Evolutionary conservation across 2,888 invertebrate species (phyloP), one percentile per base, ranked within the genome.

Genomic region (Megamerina dolium): DNA sequence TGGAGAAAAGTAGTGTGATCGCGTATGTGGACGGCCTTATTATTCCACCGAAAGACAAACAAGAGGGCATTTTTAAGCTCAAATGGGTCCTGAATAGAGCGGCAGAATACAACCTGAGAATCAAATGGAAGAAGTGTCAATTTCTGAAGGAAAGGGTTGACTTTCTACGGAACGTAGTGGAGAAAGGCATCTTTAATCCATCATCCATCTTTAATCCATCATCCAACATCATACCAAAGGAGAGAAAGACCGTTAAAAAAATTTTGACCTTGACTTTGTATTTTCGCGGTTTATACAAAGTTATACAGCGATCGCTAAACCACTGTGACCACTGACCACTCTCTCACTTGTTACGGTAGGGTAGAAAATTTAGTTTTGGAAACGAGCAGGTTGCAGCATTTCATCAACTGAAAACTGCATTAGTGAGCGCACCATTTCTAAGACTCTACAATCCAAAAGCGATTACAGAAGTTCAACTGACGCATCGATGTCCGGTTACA

Each of bases 241-340:
- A 45, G 3, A 42, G 20, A 4, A 44, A 45, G 20, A 19, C 35
- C 3, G 13, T 48, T 2, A 44, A 52, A 20, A 12, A 46, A 3
- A 47, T 49, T 37, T 10, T 49, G 5, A 49, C 44, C 1, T 13
- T 50, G 4, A 48, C 50, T 5, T 45, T 41, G 2, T 50, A 49
- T 27, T 49, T 47, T n/a, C n/a, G n/a, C n/a, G n/a, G n/a, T n/a
- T n/a, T 30, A 17, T 44, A 3, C 36, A 37, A 19, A 19, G 39
- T 19, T 50, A 43, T 19, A 45, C 64, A 3, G 30, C 51, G 16
- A 58, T 63, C 14, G 65, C 66, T 3, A 59, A 54, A 42, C 63
- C 61, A 12, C 42, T 66, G 30, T 56, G 58, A n/a, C 60, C 67
- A 30, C 17, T 47, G 6, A n/a, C n/a, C n/a, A n/a, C 19, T n/a